phyloP scores from a whole-genome alignment of 2,888 invertebrate species.

The Drosophila anceps region DNA sequence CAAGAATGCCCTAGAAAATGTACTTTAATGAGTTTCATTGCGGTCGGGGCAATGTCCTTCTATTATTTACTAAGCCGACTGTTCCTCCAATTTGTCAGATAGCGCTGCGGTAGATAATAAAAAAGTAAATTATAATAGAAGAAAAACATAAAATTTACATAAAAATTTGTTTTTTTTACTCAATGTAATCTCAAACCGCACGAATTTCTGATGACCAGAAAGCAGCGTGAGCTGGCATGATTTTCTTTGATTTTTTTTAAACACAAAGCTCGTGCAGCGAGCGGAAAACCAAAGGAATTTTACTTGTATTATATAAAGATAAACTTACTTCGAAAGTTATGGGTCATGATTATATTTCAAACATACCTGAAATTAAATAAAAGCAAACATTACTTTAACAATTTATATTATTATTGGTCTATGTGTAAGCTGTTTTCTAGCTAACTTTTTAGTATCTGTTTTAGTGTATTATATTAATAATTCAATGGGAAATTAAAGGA shows the following conservation, averaged over 20 bases:
- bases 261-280: slow-evolving; percentile 9
- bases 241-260: neutral
- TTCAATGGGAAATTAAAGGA: neutral
- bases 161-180: slow-evolving; percentile 56
- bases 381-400: neutral
- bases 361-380: slow-evolving; percentile 55
- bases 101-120: slow-evolving; percentile 54
- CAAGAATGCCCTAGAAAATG: slow-evolving; percentile 63
- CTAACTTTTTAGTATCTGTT: no score
- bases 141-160: slow-evolving; percentile 73
- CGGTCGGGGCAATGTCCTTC: slow-evolving; percentile 1
- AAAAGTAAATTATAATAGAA: slow-evolving; percentile 60
- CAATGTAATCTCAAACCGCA: slow-evolving; percentile 54
- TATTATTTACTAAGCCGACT: slow-evolving; percentile 34
- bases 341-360: neutral
- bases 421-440: neutral
- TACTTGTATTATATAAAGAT: slow-evolving; percentile 13
- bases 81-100: slow-evolving; percentile 27
- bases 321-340: slow-evolving; percentile 39
- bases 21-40: slow-evolving; percentile 58
- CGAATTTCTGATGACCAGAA: neutral
- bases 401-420: neutral
- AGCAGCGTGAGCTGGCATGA: neutral
- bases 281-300: neutral
- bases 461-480: neutral